A percentile compares a stretch with the other conserved stretches of the same genome.
Evolutionary conservation across 1,140 invertebrate genomes (phyloP).

Genomic region (Drosophila nigromelanica): DNA sequence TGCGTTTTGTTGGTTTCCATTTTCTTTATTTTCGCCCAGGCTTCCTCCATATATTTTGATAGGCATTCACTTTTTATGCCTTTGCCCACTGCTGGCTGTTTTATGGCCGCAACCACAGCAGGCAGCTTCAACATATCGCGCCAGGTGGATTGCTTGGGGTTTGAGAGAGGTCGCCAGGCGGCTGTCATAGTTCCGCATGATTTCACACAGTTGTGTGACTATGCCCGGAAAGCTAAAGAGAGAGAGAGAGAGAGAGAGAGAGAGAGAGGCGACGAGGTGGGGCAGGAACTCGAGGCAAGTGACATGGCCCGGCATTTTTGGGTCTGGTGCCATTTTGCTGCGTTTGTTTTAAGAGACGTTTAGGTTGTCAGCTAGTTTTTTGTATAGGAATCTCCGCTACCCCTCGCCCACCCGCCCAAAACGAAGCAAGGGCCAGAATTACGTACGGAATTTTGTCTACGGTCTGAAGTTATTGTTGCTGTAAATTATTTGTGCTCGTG

Average conservation of each 20-base stretch:
- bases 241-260: background rate
- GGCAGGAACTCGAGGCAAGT: constrained; percentile 27
- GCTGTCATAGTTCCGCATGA: constrained; percentile 73
- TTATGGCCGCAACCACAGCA: constrained; percentile 77
- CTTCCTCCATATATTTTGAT: constrained; percentile 68
- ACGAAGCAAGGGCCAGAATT: constrained; percentile 24
- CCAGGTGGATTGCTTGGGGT: background rate
- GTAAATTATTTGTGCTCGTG: constrained; percentile 26
- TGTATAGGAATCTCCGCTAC: background rate
- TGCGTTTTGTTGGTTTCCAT: constrained; percentile 32
- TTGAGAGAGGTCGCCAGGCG: constrained; percentile 35
- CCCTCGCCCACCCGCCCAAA: too few relatives aligned
- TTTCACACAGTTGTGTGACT: constrained; percentile 65
- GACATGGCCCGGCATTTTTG: constrained; percentile 70
- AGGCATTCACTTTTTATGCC: constrained; percentile 78
- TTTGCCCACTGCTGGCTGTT: constrained; percentile 54
- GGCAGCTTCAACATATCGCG: constrained; percentile 52
- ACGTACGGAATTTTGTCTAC: constrained; percentile 50
- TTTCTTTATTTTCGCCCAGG: constrained; percentile 52
- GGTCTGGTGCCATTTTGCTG: constrained; percentile 31
- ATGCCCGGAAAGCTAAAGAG: too few relatives aligned
- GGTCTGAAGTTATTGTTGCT: constrained; percentile 54
- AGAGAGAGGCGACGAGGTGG: background rate
- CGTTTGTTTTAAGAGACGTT: constrained; percentile 79
- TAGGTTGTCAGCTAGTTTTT: constrained; percentile 78